Conservation (phyloP, 2,113 vertebrate genomes). For the Steatornis caripensis region DNA sequence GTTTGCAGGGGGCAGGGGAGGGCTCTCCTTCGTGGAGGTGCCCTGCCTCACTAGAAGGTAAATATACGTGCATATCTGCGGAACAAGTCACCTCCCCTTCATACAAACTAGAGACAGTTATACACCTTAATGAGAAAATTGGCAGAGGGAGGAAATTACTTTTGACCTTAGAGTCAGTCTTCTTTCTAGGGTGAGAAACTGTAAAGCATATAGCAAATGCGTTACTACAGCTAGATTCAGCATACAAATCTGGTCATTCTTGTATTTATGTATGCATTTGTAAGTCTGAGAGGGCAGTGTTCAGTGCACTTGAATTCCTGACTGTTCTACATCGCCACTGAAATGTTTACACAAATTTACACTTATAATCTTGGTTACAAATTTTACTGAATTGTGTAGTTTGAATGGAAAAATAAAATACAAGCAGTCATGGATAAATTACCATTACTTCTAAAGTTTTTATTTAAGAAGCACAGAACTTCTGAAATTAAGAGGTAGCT, state of each 20-base stretch:
- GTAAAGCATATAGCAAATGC: background rate
- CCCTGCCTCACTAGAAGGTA: background rate
- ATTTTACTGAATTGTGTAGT: background rate
- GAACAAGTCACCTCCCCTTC: background rate
- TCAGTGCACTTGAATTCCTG: background rate
- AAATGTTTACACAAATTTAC: background rate
- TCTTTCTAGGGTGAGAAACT: background rate
- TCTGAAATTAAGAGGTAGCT: background rate
- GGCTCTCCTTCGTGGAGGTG: background rate
- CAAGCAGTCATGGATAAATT: background rate
- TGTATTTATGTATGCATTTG: background rate
- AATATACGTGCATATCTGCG: background rate
- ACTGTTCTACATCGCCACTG: background rate
- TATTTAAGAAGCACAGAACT: background rate
- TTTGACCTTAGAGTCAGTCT: background rate
- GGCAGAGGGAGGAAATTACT: accelerated
- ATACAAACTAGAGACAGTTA: background rate
- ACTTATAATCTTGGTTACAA: background rate
- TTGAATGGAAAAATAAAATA: background rate
- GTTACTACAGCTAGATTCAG: background rate
- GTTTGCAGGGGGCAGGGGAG: background rate
- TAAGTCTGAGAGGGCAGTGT: background rate
- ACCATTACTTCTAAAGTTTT: background rate
- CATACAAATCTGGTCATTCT: background rate
- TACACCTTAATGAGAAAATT: background rate